phyloP scores from a whole-genome alignment of 2,113 vertebrate genomes.

The Erpornis zantholeuca region DNA sequence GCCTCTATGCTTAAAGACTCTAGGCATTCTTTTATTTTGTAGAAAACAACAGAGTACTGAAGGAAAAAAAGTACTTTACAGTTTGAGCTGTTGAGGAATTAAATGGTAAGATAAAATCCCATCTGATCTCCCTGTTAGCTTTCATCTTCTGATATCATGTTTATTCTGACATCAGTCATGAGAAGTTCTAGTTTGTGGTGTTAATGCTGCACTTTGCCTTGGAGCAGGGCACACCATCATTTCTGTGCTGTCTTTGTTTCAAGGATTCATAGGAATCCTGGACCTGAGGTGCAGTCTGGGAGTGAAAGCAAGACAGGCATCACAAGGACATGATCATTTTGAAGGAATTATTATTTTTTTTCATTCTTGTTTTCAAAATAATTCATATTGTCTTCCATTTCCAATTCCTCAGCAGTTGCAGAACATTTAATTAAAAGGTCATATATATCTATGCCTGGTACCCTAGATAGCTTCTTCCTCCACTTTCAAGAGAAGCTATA shows the following conservation, averaged over 20 bases:
- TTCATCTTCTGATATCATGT: neutral
- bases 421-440: neutral
- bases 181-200: neutral
- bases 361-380: neutral
- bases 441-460: neutral
- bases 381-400: neutral
- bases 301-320: neutral
- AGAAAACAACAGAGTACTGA: neutral
- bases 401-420: neutral
- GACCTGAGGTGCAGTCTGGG: neutral
- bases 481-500: neutral
- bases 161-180: neutral
- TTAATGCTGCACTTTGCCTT: neutral
- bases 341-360: neutral
- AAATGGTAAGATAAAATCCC: neutral
- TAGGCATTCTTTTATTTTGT: neutral
- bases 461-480: neutral
- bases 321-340: neutral
- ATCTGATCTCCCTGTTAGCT: neutral
- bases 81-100: neutral
- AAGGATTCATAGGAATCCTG: neutral
- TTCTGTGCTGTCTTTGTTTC: neutral
- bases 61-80: neutral
- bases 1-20: neutral
- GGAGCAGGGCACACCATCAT: neutral